phyloP scores from a whole-genome alignment of 2,888 invertebrate genomes.

The Machimus atricapillus region DNA sequence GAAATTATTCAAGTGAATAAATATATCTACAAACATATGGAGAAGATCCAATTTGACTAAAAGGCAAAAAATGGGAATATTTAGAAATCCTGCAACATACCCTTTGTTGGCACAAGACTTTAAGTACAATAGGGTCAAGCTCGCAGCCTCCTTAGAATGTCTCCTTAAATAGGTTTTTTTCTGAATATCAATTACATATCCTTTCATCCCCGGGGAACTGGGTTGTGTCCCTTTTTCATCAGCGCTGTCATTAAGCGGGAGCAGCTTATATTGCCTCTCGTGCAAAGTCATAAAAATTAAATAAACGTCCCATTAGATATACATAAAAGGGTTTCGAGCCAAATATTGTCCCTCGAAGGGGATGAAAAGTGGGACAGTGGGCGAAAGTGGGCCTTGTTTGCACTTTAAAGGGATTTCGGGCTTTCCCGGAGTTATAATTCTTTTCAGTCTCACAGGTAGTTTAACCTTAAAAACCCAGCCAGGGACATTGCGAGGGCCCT shows the following conservation, averaged over 20 bases:
- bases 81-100: neutral
- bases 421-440: conserved; percentile 1
- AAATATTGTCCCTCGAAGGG: conserved; percentile 5
- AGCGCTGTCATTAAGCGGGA: neutral
- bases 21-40: neutral
- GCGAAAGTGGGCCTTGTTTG: neutral
- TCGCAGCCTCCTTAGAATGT: neutral
- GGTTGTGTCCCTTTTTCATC: conserved; percentile 1
- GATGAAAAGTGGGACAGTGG: neutral
- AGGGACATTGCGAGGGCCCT: neutral
- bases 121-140: neutral
- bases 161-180: neutral
- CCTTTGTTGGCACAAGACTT: neutral
- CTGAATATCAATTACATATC: neutral
- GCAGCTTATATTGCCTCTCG: neutral
- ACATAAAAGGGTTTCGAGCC: conserved; percentile 12
- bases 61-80: neutral
- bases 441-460: conserved; percentile 21
- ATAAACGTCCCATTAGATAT: conserved; percentile 24
- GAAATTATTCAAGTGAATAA: neutral
- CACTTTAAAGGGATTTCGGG: conserved; percentile 1
- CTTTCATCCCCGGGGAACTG: neutral
- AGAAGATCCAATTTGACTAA: neutral
- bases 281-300: conserved; percentile 27
- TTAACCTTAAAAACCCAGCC: neutral